Conservation (phyloP, 1,140 invertebrate genomes). For the Grapholita molesta region DNA sequence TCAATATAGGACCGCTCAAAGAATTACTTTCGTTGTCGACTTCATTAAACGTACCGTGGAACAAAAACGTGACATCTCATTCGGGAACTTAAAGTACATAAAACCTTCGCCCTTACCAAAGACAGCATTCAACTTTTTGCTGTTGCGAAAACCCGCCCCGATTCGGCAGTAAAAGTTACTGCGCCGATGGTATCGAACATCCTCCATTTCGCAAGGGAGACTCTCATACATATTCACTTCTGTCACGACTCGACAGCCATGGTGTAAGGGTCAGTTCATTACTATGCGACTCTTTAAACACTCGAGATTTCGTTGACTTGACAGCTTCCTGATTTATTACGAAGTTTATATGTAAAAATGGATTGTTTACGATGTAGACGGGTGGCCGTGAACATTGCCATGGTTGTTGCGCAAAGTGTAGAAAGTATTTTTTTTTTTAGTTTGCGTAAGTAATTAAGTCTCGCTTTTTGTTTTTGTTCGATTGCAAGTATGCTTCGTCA, state of each 20-base stretch:
- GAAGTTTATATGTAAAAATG: constrained; percentile 6
- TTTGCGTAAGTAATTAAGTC: not conserved
- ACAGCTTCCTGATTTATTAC: not conserved
- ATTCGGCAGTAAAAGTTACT: constrained; percentile 17
- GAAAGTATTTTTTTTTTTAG: not conserved
- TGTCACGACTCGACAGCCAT: constrained; percentile 9
- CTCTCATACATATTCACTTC: constrained; percentile 17
- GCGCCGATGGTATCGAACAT: constrained; percentile 16
- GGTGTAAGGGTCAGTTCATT: constrained; percentile 16
- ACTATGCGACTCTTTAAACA: constrained; percentile 14
- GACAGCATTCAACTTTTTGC: constrained; percentile 1
- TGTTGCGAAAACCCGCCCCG: constrained; percentile 10
- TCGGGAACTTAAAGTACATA: not conserved
- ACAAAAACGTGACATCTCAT: not conserved
- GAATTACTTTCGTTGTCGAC: constrained; percentile 5
- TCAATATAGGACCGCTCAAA: not conserved
- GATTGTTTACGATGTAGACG: constrained; percentile 4
- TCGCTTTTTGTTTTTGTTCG: not conserved
- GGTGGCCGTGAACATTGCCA: not conserved
- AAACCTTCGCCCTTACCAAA: not conserved
- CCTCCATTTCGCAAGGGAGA: constrained; percentile 17
- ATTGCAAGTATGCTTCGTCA: not conserved
- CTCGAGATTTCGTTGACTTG: constrained; percentile 11
- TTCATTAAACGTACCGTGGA: not conserved
- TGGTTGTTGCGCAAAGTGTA: not conserved